Base-by-base conservation (phyloP, 92 coral and sea anemone species). In the Porites divaricata region DNA sequence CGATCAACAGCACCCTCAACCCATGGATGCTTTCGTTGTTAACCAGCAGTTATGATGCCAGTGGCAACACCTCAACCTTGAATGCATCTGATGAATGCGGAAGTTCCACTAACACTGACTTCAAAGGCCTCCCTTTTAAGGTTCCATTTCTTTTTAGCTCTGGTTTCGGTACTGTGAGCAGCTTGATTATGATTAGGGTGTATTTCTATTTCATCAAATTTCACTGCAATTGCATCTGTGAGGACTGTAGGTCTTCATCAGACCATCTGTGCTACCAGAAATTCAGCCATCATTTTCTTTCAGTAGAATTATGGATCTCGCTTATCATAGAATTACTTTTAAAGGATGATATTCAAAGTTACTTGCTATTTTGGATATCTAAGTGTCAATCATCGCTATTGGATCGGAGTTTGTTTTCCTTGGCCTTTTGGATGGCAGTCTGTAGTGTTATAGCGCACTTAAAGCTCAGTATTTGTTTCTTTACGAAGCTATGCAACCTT, bases 191-290 rank as follows among this genome's bases (percentile, higher is more conserved):
- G 80, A 35, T 76, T 19, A 23, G 19, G 52, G 57, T 23, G 19
- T 76, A 76, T 57, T 26, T 16, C 26, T 76, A 28, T 76, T 76
- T 61, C 54, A 58, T 76, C 67, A 28, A 19, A 10, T 61, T 21
- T 26, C 80, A 76, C 67, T 76, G 80, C 16, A 0, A 76, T 35
- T 77, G 81, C 70, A 77, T 76, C 41, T 4, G 68, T 6, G 80
- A 75, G 10, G 25, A 58, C 61, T 75, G 67, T 7, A 25, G 58
- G 2, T 28, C 61, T 14, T 1, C 0, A 4, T 13, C 16, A 26
- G 52, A 24, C 61, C 80, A 56, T 28, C 17, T 2, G 41, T 58
- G 80, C 35, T 54, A 76, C 67, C 15, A 76, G 69, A 28, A 76
- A 15, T 58, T 68, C 68, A 15, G 62, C 70, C 70, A 70, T 41